These are phyloP conservation scores for Leptodactylus fuscus DNA, from an alignment of 2,113 vertebrate species.

Conservation along the genomic window DNA sequence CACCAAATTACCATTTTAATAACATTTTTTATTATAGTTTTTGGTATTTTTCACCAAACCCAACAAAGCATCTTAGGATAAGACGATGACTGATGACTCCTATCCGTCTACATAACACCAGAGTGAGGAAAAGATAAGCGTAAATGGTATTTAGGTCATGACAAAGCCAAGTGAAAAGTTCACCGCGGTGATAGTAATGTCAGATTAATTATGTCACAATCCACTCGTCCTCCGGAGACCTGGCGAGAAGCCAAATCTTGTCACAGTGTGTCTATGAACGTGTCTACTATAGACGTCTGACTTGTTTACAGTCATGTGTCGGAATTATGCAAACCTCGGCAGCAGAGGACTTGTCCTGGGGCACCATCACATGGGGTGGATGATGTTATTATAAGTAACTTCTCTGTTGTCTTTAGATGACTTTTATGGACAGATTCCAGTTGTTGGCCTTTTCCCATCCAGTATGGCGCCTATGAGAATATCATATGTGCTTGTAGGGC, in stretches of 20 bases:
- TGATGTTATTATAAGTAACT: background rate
- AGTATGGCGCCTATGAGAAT: background rate
- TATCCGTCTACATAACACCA: background rate
- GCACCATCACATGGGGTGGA: background rate
- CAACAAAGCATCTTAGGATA: background rate
- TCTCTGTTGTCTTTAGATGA: background rate
- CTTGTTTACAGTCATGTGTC: constrained; percentile 4
- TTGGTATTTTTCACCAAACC: background rate
- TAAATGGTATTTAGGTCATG: background rate
- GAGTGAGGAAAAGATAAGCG: background rate
- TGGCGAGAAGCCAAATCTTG: constrained; percentile 49
- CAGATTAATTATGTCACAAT: constrained; percentile 44
- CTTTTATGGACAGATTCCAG: background rate
- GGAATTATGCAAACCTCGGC: background rate
- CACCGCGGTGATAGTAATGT: constrained; percentile 53
- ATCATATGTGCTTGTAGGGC: background rate
- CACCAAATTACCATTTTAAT: background rate
- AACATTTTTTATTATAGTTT: background rate
- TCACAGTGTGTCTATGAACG: constrained; percentile 49
- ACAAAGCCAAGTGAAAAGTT: constrained; percentile 50
- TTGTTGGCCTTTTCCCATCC: background rate
- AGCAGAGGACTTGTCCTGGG: background rate
- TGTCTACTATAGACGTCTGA: background rate
- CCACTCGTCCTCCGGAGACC: constrained; percentile 58
- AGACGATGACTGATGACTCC: background rate